These are phyloP conservation scores for Campopleginae sp. DNA, from an alignment of 2,888 invertebrate species.

Conservation along the genomic window DNA sequence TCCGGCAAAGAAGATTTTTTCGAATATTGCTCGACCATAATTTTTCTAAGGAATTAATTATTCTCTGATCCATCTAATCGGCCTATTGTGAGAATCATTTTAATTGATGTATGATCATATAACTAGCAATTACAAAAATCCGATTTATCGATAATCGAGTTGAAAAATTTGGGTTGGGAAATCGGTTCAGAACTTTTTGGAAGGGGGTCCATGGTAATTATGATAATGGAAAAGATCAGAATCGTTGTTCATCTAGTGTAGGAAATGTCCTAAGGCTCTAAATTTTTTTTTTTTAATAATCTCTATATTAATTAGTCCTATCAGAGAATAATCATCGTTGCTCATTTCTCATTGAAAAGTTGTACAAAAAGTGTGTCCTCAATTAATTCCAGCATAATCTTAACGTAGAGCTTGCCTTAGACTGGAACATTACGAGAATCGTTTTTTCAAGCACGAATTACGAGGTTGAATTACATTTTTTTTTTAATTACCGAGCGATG, in stretches of 20 bases:
- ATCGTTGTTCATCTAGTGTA: background rate
- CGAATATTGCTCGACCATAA: background rate
- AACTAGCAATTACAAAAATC: background rate
- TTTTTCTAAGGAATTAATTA: background rate
- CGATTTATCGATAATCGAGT: background rate
- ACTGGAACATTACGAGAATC: background rate
- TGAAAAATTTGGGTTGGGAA: background rate
- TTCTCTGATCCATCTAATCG: background rate
- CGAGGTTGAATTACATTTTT: background rate
- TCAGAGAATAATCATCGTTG: constrained; percentile 2
- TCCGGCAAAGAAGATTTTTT: background rate
- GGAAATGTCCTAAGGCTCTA: background rate
- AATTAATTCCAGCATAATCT: background rate
- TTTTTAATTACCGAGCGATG: background rate
- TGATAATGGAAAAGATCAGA: background rate
- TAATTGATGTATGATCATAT: background rate
- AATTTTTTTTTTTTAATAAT: background rate
- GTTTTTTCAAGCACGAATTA: background rate
- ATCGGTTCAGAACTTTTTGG: background rate
- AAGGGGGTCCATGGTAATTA: background rate
- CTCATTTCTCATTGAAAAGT: background rate
- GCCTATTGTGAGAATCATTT: background rate
- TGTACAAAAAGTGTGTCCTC: background rate
- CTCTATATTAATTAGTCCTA: background rate
- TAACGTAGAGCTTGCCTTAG: background rate